Percentiles rank a stretch among this genome's conserved stretches.
Evolutionary conservation across 2,113 vertebrate species (phyloP).

Genomic region (Plotosus lineatus): DNA sequence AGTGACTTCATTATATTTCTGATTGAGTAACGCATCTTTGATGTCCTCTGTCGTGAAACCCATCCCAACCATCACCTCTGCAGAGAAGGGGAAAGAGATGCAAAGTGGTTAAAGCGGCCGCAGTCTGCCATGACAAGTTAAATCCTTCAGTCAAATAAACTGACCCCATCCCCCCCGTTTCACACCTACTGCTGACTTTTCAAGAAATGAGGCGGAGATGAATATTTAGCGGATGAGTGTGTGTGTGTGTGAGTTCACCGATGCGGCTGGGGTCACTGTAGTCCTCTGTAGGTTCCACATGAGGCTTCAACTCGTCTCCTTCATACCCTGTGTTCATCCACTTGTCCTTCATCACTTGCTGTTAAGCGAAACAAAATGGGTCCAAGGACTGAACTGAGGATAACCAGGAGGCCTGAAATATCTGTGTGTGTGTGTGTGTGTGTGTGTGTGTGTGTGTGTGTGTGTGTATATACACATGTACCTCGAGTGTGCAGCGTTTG

Average conservation of each 20-base stretch:
- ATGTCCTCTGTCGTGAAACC: conserved; percentile 90
- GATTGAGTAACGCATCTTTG: conserved; percentile 86
- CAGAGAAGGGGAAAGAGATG: conserved; percentile 33
- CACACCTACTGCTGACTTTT: not conserved
- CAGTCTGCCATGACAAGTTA: not conserved
- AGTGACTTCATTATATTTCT: conserved; percentile 93
- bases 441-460: not conserved
- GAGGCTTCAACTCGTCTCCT: conserved; percentile 85
- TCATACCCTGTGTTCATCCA: conserved; percentile 93
- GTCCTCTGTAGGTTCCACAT: conserved; percentile 76
- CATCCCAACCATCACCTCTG: conserved; percentile 96
- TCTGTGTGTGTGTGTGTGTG: not conserved
- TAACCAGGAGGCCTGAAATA: not conserved
- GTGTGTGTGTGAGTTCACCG: conserved; percentile 32
- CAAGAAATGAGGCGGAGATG: not conserved
- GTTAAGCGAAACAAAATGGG: not conserved
- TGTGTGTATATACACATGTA: conserved; percentile 56
- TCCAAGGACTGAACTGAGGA: not conserved
- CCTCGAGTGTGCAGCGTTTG: conserved; percentile 93
- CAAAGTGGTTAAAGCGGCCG: not conserved
- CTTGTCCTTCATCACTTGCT: conserved; percentile 98
- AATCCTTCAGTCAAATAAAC: not conserved
- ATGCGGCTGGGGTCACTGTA: conserved; percentile 54
- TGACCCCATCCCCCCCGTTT: not conserved
- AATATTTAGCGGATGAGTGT: too few relatives aligned